Base-by-base conservation (phyloP, 2,797 vertebrate species). In the Muscicapa striata region DNA sequence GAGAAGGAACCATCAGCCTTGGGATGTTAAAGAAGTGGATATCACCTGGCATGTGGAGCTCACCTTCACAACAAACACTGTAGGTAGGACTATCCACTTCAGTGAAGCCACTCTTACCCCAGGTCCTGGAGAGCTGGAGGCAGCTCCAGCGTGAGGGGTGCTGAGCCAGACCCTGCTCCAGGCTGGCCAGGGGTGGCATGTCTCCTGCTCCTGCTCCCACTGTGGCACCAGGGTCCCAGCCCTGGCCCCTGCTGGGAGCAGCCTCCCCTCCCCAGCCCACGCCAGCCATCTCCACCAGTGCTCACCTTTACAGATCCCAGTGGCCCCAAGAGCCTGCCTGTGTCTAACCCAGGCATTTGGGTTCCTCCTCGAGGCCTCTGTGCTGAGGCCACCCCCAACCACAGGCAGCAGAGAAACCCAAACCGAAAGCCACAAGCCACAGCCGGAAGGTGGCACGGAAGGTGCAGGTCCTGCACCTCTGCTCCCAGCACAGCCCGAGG, bases 221-320 rank as follows among this genome's bases (percentile, higher is more conserved):
- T 43, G 6, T 41, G 41, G 17, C 41, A 41, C 17, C 15, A 59
- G 52, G 38, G 46, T 69, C 58, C 67, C 68, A 9, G 82, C 85
- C 38, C 62, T 9, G 41, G 20, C 1, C n/a, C 46, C 66, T 21
- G 9, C 41, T 55, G 54, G 12, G 5, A 43, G 57, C 43, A 58
- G 52, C 67, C n/a, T 36, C 34, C 6, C 34, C 21, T 36, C 34
- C 6, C 34, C 21, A 3, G 5, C 0, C 48, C 48, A 26, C 8
- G 0, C 18, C 3, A 27, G 11, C 36, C 6, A 32, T 4, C 61
- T 66, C 62, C 68, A 18, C 9, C 68, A 23, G 6, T 0, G 32
- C 16, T 8, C 18, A 6, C 43, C 16, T 10, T 9, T 6, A 30
- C 32, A 22, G 27, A 9, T 52, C 4, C 8, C 5, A 1, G 48